Base-by-base conservation (phyloP, 2,113 vertebrate species). In the Ciconia maguari region DNA sequence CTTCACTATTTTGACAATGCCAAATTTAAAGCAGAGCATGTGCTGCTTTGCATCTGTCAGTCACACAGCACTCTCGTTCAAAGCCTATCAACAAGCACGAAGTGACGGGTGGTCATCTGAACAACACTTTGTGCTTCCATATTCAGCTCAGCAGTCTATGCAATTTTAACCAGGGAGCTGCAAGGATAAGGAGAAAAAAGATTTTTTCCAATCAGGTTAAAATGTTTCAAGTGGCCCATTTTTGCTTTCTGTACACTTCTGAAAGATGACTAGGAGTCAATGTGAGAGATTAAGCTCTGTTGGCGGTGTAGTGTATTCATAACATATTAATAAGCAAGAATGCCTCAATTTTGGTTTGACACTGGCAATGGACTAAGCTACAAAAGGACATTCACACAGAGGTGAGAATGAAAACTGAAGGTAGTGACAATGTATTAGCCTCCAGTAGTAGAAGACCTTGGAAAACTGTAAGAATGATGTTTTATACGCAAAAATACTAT, bases 191-290 rank as follows among this genome's bases (percentile, higher is more conserved):
- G 49, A 75, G 77, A 49, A 77, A 89, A 71, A 66, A 41, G 32
- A 70, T 57, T 94, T 83, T 84, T 90, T 62, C 61, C 83, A 89
- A 69, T 95, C 90, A 95, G 44, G 61, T 71, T 94, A 95, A 97
- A 96, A 94, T 57, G 71, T 87, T 97, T 97, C 94, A 96, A 96
- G 95, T 91, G 94, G 94, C 77, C 77, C 90, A 94, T 94, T 97
- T 94, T 94, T 13, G 14, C 84, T 64, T 95, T 85, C 88, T 80
- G 70, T 76, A 70, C 13, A 32, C 82, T 84, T 89, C 57, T 83
- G 83, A 96, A 82, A 91, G 93, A 95, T 36, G 74, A 68, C 87
- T 80, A 36, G 51, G 60, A 95, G 78, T 83, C 84, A 86, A 7
- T 3, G 15, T 69, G 90, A 95, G 49, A 94, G 89, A 96, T 90